These are phyloP conservation scores for Paradoxurus hermaphroditus DNA, from an alignment of 2,113 vertebrate genomes.

Conservation along the genomic window DNA sequence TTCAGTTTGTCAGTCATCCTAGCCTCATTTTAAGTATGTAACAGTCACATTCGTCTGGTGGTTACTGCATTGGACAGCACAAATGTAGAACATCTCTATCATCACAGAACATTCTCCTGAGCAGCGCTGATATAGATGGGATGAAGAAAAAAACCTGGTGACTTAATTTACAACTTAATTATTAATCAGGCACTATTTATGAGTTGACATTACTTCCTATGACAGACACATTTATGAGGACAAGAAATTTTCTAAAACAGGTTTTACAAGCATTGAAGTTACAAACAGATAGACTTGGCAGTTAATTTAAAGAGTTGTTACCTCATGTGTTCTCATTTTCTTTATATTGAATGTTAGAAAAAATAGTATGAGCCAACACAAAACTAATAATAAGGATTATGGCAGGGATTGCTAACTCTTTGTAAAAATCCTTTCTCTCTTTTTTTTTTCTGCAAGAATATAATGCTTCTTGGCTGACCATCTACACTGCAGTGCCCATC, in stretches of 20 bases:
- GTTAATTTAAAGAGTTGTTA: slow-evolving; percentile 40
- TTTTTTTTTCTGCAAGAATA: background rate
- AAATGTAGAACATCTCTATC: background rate
- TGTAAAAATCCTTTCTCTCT: background rate
- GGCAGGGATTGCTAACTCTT: background rate
- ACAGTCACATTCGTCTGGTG: background rate
- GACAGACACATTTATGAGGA: slow-evolving; percentile 7
- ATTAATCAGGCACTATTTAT: background rate
- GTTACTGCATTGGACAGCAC: background rate
- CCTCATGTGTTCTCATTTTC: background rate
- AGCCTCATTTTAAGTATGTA: background rate
- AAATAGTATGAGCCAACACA: background rate
- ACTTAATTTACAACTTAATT: background rate
- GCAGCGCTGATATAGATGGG: background rate
- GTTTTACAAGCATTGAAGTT: slow-evolving; percentile 12
- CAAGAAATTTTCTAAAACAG: slow-evolving; percentile 11
- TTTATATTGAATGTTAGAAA: background rate
- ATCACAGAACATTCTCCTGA: background rate
- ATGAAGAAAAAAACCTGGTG: background rate
- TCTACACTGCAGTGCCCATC: background rate
- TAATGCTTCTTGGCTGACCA: background rate
- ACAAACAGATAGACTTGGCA: slow-evolving; percentile 15
- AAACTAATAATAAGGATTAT: background rate
- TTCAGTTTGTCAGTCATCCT: background rate
- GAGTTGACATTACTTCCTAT: background rate